Percentiles rank a stretch among this genome's conserved stretches.
These are phyloP conservation scores for Apogon talboti DNA, from an alignment of 2,797 vertebrate species.

Conservation along the genomic window DNA sequence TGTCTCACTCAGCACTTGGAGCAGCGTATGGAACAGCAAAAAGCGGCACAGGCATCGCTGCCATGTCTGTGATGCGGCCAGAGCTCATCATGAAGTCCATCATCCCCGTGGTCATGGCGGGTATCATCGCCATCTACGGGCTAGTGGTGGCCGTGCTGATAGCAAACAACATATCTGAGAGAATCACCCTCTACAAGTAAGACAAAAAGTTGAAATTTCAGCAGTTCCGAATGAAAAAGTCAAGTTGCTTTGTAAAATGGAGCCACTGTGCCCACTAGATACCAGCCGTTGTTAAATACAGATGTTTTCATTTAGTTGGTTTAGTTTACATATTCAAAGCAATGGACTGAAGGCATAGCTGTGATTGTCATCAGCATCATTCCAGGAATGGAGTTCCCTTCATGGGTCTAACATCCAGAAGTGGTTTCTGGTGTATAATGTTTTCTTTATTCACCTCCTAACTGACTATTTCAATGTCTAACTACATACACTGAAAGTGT, in stretches of 20 bases:
- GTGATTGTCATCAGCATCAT: too few species aligned
- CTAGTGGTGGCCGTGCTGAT: conserved; percentile 99
- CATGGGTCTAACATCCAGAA: too few species aligned
- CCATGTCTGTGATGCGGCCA: conserved; percentile 99
- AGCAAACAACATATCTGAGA: conserved; percentile 90
- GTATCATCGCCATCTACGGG: conserved; percentile 99
- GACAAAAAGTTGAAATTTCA: conserved; percentile 29
- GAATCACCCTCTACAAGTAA: conserved; percentile 93
- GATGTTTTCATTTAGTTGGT: too few species aligned
- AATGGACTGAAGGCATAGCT: too few species aligned
- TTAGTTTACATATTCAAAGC: too few species aligned
- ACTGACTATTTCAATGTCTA: too few species aligned
- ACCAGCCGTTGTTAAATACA: too few species aligned
- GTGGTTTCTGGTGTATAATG: too few species aligned
- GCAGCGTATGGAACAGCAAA: conserved; percentile 98
- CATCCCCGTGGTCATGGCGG: conserved; percentile 99
- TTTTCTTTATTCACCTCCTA: too few species aligned
- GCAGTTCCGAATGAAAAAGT: neutral
- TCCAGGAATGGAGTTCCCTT: too few species aligned
- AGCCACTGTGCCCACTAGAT: too few species aligned
- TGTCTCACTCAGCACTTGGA: conserved; percentile 88
- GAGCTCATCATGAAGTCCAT: conserved; percentile 99
- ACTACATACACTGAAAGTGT: too few species aligned
- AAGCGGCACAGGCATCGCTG: conserved; percentile 97
- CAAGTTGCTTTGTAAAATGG: neutral